These are phyloP conservation scores for Mimachlamys varia DNA, from an alignment of 2,888 invertebrate species.

Conservation along the genomic window DNA sequence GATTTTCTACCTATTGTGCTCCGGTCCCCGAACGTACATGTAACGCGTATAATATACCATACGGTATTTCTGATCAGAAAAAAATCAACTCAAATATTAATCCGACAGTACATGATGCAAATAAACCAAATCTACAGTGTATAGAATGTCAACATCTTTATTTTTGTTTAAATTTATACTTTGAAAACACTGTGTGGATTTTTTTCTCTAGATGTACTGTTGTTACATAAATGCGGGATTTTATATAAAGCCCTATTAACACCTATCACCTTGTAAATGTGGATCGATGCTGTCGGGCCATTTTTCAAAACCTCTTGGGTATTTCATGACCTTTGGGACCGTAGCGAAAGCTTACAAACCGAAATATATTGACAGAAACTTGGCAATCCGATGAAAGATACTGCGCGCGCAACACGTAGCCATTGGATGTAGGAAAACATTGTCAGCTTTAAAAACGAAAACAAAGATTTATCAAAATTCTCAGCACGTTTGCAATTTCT, in stretches of 20 bases:
- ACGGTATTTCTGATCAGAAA: not conserved
- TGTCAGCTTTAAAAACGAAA: not conserved
- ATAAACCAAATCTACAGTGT: not conserved
- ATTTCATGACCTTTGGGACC: not conserved
- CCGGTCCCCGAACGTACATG: too few relatives aligned
- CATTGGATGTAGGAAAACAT: not conserved
- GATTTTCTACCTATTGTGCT: too few relatives aligned
- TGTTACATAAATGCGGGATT: not conserved
- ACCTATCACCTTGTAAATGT: not conserved
- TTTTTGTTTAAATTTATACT: not conserved
- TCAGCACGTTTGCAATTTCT: too few relatives aligned
- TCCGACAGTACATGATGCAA: not conserved
- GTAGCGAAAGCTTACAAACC: not conserved
- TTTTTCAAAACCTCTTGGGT: not conserved
- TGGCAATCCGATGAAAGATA: not conserved
- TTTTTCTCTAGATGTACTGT: not conserved
- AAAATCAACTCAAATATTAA: conserved; percentile 1
- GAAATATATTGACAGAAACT: not conserved
- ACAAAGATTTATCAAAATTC: not conserved
- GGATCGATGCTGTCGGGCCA: not conserved
- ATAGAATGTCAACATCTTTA: not conserved
- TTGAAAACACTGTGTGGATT: too few relatives aligned
- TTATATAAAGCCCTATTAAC: not conserved
- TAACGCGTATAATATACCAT: too few relatives aligned
- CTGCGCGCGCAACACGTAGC: not conserved